Evolutionary conservation across 2,888 invertebrate genomes (phyloP), one percentile per base, ranked within the genome.

Genomic region (Lasioglossum morio): DNA sequence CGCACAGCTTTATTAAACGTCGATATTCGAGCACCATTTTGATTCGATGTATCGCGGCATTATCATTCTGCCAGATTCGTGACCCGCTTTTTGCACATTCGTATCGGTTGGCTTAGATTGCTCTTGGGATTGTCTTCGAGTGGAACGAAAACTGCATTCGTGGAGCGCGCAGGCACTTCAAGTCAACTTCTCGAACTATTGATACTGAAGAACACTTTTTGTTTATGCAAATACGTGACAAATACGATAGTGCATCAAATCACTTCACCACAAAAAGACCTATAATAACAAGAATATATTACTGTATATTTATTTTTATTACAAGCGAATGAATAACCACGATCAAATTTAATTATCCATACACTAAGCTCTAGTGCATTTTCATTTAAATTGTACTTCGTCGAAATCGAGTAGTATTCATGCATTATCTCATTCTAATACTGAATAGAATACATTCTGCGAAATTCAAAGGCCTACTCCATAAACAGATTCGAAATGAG

Each of bases 41-140:
- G 79, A 83, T 85, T 82, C 87, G 69, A 77, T 88, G 72, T 84
- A 81, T 80, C 75, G 81, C n/a, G 48, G 74, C 79, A 78, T 80
- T 89, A 89, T 84, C 84, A 85, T 82, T 70, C 76, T 57, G 66
- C 63, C 63, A 77, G 73, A 75, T 79, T 84, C 82, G 84, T 89
- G 88, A 88, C 88, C 88, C 48, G 84, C 23, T 88, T 86, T 79
- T 86, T 79, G 57, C 77, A 77, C 77, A 27, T 53, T 85, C 66
- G 72, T 77, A 80, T 82, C 79, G 77, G 40, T 66, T 57, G 53
- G 69, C 73, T 57, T 60, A 81, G 27, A 60, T 34, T 66, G n/a
- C 37, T 70, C 72, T 76, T 75, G 57, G 78, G 60, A 84, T 74
- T 87, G 88, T 88, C 88, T 85, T 88, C 82, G 89, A 85, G 83